Base-by-base conservation (phyloP, 2,113 vertebrate genomes). In the Merops nubicus region DNA sequence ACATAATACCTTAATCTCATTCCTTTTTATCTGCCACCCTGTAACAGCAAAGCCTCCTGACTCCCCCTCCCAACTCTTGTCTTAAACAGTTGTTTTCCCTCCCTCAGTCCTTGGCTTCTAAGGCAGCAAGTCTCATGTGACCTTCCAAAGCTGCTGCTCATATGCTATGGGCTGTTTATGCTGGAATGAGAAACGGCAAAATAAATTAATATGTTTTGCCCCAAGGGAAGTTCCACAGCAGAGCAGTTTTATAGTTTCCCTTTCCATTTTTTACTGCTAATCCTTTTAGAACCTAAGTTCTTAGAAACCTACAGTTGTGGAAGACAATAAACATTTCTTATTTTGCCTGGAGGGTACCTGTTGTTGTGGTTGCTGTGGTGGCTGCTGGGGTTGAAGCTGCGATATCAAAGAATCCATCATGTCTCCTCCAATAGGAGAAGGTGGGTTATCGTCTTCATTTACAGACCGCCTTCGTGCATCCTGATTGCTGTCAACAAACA, bases 401-500 rank as follows among this genome's bases (percentile, higher is more conserved):
- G 98, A 99, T 96, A 99, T 98, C 95, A 99, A 98, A 74, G 98
- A 99, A 96, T 99, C 99, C 98, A 99, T 99, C 98, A 99, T 98
- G 63, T 99, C 99, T 17, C 98, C 99, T 62, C 99, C 99, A 56
- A 99, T 99, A n/a, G 99, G 99, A 74, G 99, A 99, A 53, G 99
- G 99, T 6, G 99, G 99, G 95, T 99, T 99, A 97, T 99, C 99
- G 0, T 99, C 99, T 87, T 99, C 99, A 53, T 99, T 99, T 89
- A 99, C 98, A 8, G 99, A 99, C 64, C 99, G 98, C 43, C 99
- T 98, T 87, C 99, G 98, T 78, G 99, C 99, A 81, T 99, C 99
- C 97, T 99, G 99, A 97, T 99, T 99, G 96, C 99, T 99, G 97
- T 99, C 99, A 68, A 99, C 99, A 98, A 99, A 99, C 99, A 99